Evolutionary conservation across 2,888 invertebrate species (phyloP), one percentile per base, ranked within the genome.

Genomic region (Glaucopsyche alexis): DNA sequence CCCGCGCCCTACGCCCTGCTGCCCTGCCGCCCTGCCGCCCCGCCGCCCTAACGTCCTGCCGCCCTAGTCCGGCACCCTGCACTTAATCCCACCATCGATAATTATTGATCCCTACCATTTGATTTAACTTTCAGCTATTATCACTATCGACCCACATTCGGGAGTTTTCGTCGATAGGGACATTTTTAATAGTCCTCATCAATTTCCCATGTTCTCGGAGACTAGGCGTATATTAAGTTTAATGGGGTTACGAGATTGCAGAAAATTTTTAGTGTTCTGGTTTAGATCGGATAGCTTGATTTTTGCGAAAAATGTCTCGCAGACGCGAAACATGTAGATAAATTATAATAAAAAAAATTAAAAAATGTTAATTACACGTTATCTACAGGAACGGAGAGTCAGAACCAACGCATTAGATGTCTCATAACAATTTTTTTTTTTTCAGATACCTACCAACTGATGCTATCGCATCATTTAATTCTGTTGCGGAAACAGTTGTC

Each of bases 101-200:
- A 60, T 60, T 38, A 38, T 60, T 29, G 60, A 60, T 60, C 29
- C 29, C 60, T 14, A 13, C 60, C 60, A 38, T 60, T 60, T 60
- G 14, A 60, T 60, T 60, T 60, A 29, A 60, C 13, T 11, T 60
- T 5, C 13, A 60, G 60, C 60, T 60, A 60, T 60, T 60, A 60
- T 60, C 60, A 13, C 60, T 60, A 60, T 60, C 60, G 60, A 11
- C 60, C 60, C 60, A 60, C 60, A 60, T 60, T 29, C 29, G 13
- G 14, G 29, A 60, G 60, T 60, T 60, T 60, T 60, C 29, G 60
- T 60, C 29, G 60, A 60, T 13, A 16, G 29, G 60, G 13, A 60
- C 60, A n/a, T n/a, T 60, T 60, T 60, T 29, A 60, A 60, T 60
- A 60, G 60, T 14, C 29, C 14, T 13, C 29, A 60, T 60, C 29